Conservation (phyloP, 2,888 invertebrate genomes). For the Diarsia dahlii region DNA sequence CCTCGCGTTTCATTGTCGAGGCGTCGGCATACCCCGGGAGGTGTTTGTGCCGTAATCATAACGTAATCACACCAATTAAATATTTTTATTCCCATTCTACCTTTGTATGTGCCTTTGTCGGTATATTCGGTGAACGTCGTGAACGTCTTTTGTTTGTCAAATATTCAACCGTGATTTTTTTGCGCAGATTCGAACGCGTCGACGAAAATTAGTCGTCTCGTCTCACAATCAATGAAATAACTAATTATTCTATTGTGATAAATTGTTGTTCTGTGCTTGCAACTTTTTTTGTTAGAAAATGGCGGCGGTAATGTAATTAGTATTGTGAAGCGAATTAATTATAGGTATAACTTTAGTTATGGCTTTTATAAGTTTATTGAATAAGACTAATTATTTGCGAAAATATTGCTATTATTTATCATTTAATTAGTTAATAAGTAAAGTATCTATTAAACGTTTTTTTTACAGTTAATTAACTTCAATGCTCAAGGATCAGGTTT, state of each 20-base stretch:
- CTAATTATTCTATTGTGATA: constrained; percentile 65
- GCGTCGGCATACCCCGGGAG: constrained; percentile 79
- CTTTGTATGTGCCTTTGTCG: constrained; percentile 83
- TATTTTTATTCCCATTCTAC: constrained; percentile 87
- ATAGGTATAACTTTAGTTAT: constrained; percentile 33
- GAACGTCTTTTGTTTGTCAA: constrained; percentile 81
- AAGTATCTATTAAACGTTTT: background rate
- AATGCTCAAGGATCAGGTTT: background rate
- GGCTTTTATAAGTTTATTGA: constrained; percentile 30
- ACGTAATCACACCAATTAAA: constrained; percentile 88
- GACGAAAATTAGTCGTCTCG: constrained; percentile 54
- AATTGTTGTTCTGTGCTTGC: constrained; percentile 42
- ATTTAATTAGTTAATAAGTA: constrained; percentile 12
- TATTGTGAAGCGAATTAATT: constrained; percentile 47
- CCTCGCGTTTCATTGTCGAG: constrained; percentile 64
- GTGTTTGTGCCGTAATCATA: constrained; percentile 86
- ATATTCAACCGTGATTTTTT: constrained; percentile 58
- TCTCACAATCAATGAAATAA: constrained; percentile 61
- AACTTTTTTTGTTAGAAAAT: constrained; percentile 46
- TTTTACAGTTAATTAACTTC: background rate
- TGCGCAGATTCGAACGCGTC: constrained; percentile 45
- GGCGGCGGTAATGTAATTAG: constrained; percentile 50
- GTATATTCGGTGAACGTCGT: constrained; percentile 77
- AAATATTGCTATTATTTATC: constrained; percentile 18
- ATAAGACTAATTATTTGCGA: constrained; percentile 31